A percentile compares a stretch with the other conserved stretches of the same genome.
Evolutionary conservation across 2,888 invertebrate genomes (phyloP).

Genomic region (Drosophila prostipennis): DNA sequence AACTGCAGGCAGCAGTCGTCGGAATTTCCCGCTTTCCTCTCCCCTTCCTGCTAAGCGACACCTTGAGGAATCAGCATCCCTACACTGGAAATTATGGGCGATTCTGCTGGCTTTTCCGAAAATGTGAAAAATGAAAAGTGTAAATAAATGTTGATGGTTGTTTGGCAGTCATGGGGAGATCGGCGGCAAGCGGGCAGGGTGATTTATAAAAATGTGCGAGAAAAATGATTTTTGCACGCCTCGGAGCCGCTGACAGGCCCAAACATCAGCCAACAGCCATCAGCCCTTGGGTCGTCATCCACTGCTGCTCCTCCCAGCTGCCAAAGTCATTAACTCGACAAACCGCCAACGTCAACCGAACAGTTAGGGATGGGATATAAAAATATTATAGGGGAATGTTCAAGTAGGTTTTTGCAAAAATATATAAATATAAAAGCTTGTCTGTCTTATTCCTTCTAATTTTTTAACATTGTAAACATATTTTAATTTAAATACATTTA

Average conservation of each 20-base stretch:
- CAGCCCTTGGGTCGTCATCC: constrained; percentile 27
- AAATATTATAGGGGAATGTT: neutral
- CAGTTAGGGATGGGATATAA: constrained; percentile 20
- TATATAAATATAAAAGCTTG: too few species aligned
- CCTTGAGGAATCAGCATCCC: constrained; percentile 51
- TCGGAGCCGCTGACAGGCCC: constrained; percentile 62
- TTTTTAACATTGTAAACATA: neutral
- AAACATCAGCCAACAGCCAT: constrained; percentile 23
- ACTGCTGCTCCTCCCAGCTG: constrained; percentile 53
- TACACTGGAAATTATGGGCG: constrained; percentile 61
- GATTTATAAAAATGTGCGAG: constrained; percentile 62
- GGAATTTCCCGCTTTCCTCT: constrained; percentile 29
- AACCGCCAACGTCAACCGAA: constrained; percentile 59
- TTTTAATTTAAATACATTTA: neutral
- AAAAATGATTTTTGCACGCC: constrained; percentile 78
- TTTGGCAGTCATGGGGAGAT: constrained; percentile 10
- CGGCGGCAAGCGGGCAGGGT: constrained; percentile 18
- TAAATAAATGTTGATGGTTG: constrained; percentile 67
- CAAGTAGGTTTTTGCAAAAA: neutral
- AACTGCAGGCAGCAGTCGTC: constrained; percentile 56
- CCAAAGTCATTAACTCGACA: constrained; percentile 77
- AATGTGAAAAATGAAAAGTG: constrained; percentile 68
- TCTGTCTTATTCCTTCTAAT: too few species aligned
- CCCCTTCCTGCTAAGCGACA: constrained; percentile 37
- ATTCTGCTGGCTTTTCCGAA: constrained; percentile 49